Percentiles rank a stretch among this genome's conserved stretches.
Conservation (phyloP, 2,113 vertebrate genomes). For the Menidia beryllina region DNA sequence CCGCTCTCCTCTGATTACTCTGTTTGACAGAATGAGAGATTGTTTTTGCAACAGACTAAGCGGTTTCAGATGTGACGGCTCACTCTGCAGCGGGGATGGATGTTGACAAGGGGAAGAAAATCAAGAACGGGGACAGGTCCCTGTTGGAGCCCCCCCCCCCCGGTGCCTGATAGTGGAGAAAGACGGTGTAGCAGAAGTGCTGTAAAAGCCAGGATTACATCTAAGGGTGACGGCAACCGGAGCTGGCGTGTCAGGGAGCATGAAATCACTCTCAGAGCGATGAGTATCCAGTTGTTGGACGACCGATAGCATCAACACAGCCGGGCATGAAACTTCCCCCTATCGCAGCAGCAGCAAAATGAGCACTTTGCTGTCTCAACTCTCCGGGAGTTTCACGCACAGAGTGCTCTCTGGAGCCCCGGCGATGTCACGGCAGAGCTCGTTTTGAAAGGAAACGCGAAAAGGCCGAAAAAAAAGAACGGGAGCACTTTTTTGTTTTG, state of each 20-base stretch:
- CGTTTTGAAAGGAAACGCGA: neutral
- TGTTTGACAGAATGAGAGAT: constrained; percentile 52
- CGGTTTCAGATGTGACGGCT: constrained; percentile 52
- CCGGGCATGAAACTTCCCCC: constrained; percentile 26
- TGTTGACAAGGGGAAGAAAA: constrained; percentile 46
- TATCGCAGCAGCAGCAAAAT: constrained; percentile 6
- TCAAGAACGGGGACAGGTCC: constrained; percentile 49
- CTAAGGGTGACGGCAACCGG: constrained; percentile 40
- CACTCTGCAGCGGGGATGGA: constrained; percentile 41
- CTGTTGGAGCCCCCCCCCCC: constrained; percentile 41
- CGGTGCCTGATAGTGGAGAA: constrained; percentile 23
- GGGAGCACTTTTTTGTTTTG: neutral
- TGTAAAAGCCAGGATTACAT: constrained; percentile 54
- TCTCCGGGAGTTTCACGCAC: constrained; percentile 7
- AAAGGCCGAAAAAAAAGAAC: neutral
- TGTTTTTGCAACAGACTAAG: constrained; percentile 41
- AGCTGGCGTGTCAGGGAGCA: constrained; percentile 35
- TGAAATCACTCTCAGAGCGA: constrained; percentile 53
- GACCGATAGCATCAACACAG: constrained; percentile 32
- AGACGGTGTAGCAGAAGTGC: constrained; percentile 46
- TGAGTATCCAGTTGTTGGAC: constrained; percentile 24
- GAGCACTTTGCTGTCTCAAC: constrained; percentile 14
- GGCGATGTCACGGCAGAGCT: neutral
- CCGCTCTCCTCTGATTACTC: constrained; percentile 41
- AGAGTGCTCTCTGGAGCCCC: neutral